Base-by-base conservation (phyloP, 2,113 vertebrate genomes). In the Actenoides hombroni region DNA sequence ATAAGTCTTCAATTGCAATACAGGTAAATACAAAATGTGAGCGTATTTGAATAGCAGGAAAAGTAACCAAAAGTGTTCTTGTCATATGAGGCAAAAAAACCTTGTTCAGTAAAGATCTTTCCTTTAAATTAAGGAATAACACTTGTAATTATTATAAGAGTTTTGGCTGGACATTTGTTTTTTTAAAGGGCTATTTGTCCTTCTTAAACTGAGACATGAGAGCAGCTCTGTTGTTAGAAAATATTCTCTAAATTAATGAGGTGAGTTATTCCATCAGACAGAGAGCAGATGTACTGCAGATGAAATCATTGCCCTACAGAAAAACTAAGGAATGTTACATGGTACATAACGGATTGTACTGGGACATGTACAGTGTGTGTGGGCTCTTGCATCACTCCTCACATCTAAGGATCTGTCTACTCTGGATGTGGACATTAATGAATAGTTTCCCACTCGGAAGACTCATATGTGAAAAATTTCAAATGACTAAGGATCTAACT, bases 211-310 rank as follows among this genome's bases (percentile, higher is more conserved):
- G 60, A 83, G 94, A 86, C 0, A 0, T 86, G 68, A 96, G 70
- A 70, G 67, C 67, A 87, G 37, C 56, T 85, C 73, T 73, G 21
- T 26, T 92, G 59, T 67, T 77, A 86, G 87, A 53, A 93, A 89
- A 94, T 33, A 67, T 16, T 77, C 31, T 53, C 51, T 46, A 79
- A 88, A 76, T 56, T 77, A 86, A 95, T 86, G 79, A 94, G 79
- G 71, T 88, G 92, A 94, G 79, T 70, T 95, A 88, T 92, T 94
- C 75, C 83, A 81, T 82, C 46, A 80, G 92, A 49, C 59, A 77
- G 92, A 77, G 75, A 94, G 46, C 85, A 95, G 87, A 94, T 80
- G 59, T 57, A 65, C 75, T 70, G 68, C 59, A 81, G 85, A 88
- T 83, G 75, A 96, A 96, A 80, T 91, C 90, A 79, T 13, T 88